Evolutionary conservation across 2,888 invertebrate genomes (phyloP).

Genomic region (Acanthosepion pharaonis): DNA sequence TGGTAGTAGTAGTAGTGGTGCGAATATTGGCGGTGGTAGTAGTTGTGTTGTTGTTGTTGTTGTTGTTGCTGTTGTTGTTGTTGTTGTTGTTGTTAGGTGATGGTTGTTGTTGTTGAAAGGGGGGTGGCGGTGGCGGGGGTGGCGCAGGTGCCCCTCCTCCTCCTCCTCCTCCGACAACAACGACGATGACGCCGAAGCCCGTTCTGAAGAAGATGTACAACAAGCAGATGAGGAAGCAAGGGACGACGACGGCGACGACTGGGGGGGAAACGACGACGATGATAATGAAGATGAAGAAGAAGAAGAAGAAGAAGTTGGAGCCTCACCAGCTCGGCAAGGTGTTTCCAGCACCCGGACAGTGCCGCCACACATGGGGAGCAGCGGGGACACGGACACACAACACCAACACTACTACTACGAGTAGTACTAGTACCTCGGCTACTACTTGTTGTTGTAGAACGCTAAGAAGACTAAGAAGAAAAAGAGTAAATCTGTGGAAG

Average conservation of each 20-base stretch:
- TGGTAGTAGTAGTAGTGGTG: constrained; percentile 3
- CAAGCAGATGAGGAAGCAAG: neutral
- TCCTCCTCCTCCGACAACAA: constrained; percentile 40
- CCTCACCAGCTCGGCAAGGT: constrained; percentile 46
- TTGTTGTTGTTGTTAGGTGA: neutral
- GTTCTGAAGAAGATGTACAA: neutral
- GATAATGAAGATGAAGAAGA: neutral
- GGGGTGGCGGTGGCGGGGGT: constrained; percentile 37
- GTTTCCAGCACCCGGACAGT: constrained; percentile 43
- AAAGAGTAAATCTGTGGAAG: neutral
- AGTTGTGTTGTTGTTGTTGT: neutral
- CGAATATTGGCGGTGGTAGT: constrained; percentile 42
- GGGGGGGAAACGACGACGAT: neutral
- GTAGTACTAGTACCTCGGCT: neutral
- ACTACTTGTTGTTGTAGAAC: constrained; percentile 21
- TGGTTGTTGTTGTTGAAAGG: constrained; percentile 13
- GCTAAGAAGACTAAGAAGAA: neutral
- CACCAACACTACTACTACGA: neutral
- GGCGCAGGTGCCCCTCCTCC: constrained; percentile 41
- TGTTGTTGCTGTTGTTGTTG: neutral
- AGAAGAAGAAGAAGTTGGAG: neutral
- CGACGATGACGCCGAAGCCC: constrained; percentile 25
- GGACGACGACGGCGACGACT: neutral
- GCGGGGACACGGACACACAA: constrained; percentile 33
- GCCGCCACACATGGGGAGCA: constrained; percentile 45